Evolutionary conservation across 2,113 vertebrate genomes (phyloP), one percentile per base, ranked within the genome.

Genomic region (Lophochroa leadbeateri): DNA sequence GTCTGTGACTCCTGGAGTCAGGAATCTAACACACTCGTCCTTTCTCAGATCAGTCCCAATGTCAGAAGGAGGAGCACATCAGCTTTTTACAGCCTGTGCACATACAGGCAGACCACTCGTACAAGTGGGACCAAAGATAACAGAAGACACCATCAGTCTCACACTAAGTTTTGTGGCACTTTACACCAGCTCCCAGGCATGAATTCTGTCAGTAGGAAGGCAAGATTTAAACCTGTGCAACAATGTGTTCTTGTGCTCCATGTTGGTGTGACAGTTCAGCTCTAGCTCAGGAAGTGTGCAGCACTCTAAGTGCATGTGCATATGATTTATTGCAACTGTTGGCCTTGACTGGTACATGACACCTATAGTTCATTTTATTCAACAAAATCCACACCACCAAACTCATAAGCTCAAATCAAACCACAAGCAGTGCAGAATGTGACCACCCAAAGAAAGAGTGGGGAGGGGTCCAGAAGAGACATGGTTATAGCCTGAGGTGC

Each of bases 301-400:
- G 80, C 33, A 46, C 61, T 61, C 4, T 19, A 69, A 43, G 89
- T 67, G 31, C 2, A 2, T 92, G 86, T 96, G 92, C 86, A 20
- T 83, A 77, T 78, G 63, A 93, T 97, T 98, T 97, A 98, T 97
- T 98, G 69, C 92, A 90, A 94, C 96, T 97, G 83, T 93, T 97
- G 94, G 85, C 94, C 88, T 97, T 86, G 72, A 95, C 96, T 82
- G 92, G 91, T 96, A 97, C 93, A 0, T 92, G 94, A 97, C 70
- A 98, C 92, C 96, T 97, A 89, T 41, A 93, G 83, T 69, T 95
- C 68, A 96, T 90, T 98, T 97, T 97, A 97, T 97, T 98, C 93
- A 96, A 94, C 93, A 92, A 97, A 97, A 96, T 87, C 96, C 91
- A 97, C 92, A 97, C 95, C 92, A 96, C 81, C 97, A 94, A 96